Evolutionary conservation across 2,888 invertebrate species (phyloP), one percentile per base, ranked within the genome.

Genomic region (Mycalesis mineus): DNA sequence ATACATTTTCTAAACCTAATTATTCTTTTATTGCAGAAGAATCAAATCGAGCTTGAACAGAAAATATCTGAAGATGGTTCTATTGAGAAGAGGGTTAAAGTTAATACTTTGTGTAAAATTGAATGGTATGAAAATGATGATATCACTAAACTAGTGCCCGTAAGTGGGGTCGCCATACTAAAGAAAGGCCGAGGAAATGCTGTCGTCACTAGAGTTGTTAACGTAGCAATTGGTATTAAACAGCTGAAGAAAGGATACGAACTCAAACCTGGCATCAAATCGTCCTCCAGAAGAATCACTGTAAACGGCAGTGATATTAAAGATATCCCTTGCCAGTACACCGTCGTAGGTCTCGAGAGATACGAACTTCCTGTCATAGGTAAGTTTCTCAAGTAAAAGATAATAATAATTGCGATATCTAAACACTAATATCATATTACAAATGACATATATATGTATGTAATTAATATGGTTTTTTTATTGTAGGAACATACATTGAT

Each of bases 361-460:
- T 92, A 92, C 72, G 93, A 94, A 78, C 80, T 93, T n/a, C 93
- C 94, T 51, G 93, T 93, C 68, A 92, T 94, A 68, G 94, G 94
- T 93, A 84, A 88, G 88, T 71, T 54, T 47, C 31, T 36, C 15
- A 33, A 11, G 14, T 28, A 6, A 39, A 28, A 6, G 5, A 29
- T 7, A 33, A 2, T 33, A 33, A 6, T 33, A 6, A 7, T 0
- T 7, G 4, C n/a, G 0, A 28, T 29, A 0, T 29, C 22, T 29
- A 29, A 8, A 1, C 7, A n/a, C n/a, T n/a, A n/a, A n/a, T n/a
- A n/a, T n/a, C n/a, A n/a, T n/a, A n/a, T n/a, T n/a, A n/a, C n/a
- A n/a, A n/a, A n/a, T n/a, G n/a, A n/a, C n/a, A n/a, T n/a, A n/a
- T n/a, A n/a, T n/a, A n/a, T 13, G 7, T 7, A 8, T 29, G 28